Base-by-base conservation (phyloP, 2,113 vertebrate species). In the Ceuthmochares aereus region DNA sequence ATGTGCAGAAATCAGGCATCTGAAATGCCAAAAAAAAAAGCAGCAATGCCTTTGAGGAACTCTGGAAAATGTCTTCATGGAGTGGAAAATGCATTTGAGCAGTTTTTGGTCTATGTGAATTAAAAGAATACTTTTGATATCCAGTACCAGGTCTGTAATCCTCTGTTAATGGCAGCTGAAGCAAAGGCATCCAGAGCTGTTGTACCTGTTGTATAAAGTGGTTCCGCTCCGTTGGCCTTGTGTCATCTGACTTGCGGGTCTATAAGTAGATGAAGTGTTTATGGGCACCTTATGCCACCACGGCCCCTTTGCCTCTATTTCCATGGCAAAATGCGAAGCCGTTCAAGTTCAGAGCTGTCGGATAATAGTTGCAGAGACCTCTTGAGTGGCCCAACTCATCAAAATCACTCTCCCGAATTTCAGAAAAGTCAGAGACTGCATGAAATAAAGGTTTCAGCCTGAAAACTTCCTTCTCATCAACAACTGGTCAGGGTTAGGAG, bases 141-240 rank as follows among this genome's bases (percentile, higher is more conserved):
- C 6, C 9, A 11, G 14, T 68, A 30, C 17, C 27, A 62, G 10
- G 5, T 54, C n/a, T 82, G 23, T 60, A 43, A n/a, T 30, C 11
- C 22, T 73, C 51, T 34, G 22, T 29, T 37, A 59, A 32, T 4
- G 29, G 26, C 52, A 58, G 34, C n/a, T 45, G 55, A 80, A 49
- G 25, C 17, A 64, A 56, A 73, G 51, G 13, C 4, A 1, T 9
- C 12, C 0, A 2, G n/a, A 59, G 43, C 6, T 55, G 34, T 12
- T 37, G 40, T 21, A 47, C 49, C 49, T 4, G 14, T 67, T 40
- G 40, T 40, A 40, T 40, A 10, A 40, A 15, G 12, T 8, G 2
- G 17, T 69, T 73, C 36, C 6, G 45, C 67, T 69, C 37, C 69
- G 26, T 34, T 58, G 51, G 45, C 36, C 23, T 88, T 72, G 67